These are phyloP conservation scores for Pachycephala philippinensis DNA, from an alignment of 2,113 vertebrate genomes.

Conservation along the genomic window DNA sequence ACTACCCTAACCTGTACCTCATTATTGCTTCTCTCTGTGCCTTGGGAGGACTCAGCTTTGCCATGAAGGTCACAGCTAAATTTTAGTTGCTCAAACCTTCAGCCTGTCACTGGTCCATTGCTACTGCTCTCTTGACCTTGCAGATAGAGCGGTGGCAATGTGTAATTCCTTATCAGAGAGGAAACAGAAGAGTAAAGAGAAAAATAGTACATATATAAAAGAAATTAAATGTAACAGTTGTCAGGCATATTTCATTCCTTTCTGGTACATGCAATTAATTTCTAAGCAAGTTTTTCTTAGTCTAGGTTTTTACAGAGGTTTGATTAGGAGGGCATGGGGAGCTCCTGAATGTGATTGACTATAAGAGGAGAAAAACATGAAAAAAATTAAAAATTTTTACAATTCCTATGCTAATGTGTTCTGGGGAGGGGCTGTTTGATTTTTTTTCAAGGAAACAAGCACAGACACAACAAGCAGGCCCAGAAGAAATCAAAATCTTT, in stretches of 20 bases:
- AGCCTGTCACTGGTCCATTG: not conserved
- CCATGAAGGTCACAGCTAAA: not conserved
- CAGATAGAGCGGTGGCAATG: not conserved
- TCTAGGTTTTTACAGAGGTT: not conserved
- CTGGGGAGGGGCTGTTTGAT: accelerated
- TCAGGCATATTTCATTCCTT: not conserved
- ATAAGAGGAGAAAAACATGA: not conserved
- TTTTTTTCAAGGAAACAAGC: not conserved
- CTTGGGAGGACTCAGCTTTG: not conserved
- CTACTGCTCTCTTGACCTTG: not conserved
- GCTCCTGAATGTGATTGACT: not conserved
- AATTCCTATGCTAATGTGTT: not conserved
- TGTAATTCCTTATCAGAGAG: not conserved
- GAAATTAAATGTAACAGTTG: not conserved
- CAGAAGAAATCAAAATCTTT: not conserved
- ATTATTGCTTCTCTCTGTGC: not conserved
- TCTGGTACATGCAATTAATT: not conserved
- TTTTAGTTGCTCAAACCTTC: not conserved
- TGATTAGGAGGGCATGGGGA: not conserved
- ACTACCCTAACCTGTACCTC: not conserved
- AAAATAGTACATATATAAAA: not conserved
- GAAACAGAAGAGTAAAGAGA: not conserved
- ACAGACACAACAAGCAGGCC: not conserved
- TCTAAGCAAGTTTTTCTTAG: not conserved
- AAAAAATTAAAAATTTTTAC: not conserved